phyloP scores from a whole-genome alignment of 2,888 invertebrate species.

The Thyatira batis region DNA sequence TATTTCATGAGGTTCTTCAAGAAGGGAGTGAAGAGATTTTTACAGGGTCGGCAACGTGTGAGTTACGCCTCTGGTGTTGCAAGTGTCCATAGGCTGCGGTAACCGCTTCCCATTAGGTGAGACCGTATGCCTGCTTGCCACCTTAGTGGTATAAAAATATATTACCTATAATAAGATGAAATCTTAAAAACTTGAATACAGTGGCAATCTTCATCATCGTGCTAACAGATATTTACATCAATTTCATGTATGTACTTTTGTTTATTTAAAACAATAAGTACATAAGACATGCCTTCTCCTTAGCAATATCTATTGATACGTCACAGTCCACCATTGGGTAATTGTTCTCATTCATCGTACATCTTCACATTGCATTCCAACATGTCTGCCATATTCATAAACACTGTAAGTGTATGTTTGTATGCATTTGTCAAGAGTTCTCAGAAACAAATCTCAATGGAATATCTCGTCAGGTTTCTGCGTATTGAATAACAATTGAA shows the following conservation, averaged over 20 bases:
- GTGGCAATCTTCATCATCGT: too few relatives aligned
- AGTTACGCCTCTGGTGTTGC: too few relatives aligned
- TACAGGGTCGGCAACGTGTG: too few relatives aligned
- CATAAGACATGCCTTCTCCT: neutral
- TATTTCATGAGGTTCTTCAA: too few relatives aligned
- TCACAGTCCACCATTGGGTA: neutral
- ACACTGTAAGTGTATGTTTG: constrained; percentile 1
- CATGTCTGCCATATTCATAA: neutral
- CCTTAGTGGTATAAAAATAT: too few relatives aligned
- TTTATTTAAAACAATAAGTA: neutral
- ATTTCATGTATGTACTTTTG: neutral
- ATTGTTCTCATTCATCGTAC: neutral
- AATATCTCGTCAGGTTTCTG: constrained; percentile 13
- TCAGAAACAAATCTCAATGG: constrained; percentile 19
- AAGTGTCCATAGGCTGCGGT: too few relatives aligned
- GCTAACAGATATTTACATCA: too few relatives aligned
- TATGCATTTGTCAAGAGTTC: constrained; percentile 8
- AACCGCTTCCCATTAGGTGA: too few relatives aligned
- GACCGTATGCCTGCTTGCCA: too few relatives aligned
- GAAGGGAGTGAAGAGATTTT: too few relatives aligned
- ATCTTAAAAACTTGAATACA: too few relatives aligned
- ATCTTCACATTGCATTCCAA: neutral
- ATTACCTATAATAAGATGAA: too few relatives aligned
- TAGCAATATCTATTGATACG: neutral
- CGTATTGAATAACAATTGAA: constrained; percentile 14